phyloP scores from a whole-genome alignment of 2,113 vertebrate genomes.

The Piprites chloris region DNA sequence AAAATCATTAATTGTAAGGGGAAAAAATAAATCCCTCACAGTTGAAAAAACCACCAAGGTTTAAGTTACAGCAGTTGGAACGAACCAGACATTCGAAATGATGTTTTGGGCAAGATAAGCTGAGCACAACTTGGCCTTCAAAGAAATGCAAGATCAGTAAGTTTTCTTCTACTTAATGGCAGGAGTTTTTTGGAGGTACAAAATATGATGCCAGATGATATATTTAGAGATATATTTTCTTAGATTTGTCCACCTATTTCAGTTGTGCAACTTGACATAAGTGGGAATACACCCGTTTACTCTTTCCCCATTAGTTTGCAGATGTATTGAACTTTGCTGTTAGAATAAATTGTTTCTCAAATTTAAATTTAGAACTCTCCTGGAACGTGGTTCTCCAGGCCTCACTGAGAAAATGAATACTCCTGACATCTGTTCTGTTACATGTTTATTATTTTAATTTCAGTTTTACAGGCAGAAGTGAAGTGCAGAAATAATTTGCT shows the following conservation, averaged over 20 bases:
- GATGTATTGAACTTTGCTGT: neutral
- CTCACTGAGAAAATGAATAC: neutral
- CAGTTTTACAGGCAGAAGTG: neutral
- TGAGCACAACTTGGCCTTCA: neutral
- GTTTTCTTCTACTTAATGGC: neutral
- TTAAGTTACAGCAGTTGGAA: neutral
- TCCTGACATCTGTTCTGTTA: neutral
- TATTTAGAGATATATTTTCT: neutral
- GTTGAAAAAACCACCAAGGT: neutral
- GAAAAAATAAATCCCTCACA: neutral
- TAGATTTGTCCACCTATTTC: neutral
- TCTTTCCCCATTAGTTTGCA: neutral
- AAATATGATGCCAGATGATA: neutral
- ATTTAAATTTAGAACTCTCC: neutral
- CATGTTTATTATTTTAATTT: slow-evolving; percentile 2
- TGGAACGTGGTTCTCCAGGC: neutral
- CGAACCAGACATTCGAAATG: neutral
- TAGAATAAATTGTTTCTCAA: neutral
- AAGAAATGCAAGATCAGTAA: neutral
- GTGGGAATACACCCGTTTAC: neutral
- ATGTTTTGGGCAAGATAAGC: neutral
- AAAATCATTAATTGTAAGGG: neutral
- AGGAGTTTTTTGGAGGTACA: neutral
- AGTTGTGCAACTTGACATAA: neutral
- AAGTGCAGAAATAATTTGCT: neutral